Conservation (phyloP, 1,140 invertebrate genomes). For the Drosophila ercepeae region DNA sequence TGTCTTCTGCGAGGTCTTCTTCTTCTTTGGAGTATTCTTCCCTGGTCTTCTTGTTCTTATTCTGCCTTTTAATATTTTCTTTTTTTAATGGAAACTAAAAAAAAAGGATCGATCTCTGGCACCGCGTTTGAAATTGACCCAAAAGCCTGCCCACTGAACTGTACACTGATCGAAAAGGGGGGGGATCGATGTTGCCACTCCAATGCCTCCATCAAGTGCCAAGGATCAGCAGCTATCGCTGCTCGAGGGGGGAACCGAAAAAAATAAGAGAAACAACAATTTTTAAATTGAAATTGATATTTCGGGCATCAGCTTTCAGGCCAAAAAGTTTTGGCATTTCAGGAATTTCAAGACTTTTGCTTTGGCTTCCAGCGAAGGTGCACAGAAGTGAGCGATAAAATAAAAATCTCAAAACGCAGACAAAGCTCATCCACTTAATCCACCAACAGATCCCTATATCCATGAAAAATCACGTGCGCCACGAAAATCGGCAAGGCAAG, state of each 20-base stretch:
- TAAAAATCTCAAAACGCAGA: not conserved
- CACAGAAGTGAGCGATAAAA: not conserved
- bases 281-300: conserved; percentile 79
- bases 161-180: conserved; percentile 59
- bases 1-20: not conserved
- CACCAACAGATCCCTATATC: not conserved
- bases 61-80: conserved; percentile 6
- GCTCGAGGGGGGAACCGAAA: not conserved
- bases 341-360: conserved; percentile 40
- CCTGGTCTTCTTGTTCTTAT: not conserved
- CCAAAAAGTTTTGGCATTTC: conserved; percentile 16
- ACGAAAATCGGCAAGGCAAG: conserved; percentile 26
- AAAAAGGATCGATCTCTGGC: conserved; percentile 36
- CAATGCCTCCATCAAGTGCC: conserved; percentile 43
- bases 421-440: conserved; percentile 8
- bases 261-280: conserved; percentile 6
- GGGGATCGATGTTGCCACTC: conserved; percentile 40
- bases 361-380: conserved; percentile 61
- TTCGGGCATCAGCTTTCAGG: conserved; percentile 55
- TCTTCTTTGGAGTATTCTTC: not conserved
- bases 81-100: conserved; percentile 11
- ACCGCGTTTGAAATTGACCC: conserved; percentile 75
- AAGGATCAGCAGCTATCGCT: conserved; percentile 13
- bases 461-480: conserved; percentile 18
- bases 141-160: conserved; percentile 67